These are phyloP conservation scores for Cyphomyrmex costatus DNA, from an alignment of 1,140 invertebrate species.

Conservation along the genomic window DNA sequence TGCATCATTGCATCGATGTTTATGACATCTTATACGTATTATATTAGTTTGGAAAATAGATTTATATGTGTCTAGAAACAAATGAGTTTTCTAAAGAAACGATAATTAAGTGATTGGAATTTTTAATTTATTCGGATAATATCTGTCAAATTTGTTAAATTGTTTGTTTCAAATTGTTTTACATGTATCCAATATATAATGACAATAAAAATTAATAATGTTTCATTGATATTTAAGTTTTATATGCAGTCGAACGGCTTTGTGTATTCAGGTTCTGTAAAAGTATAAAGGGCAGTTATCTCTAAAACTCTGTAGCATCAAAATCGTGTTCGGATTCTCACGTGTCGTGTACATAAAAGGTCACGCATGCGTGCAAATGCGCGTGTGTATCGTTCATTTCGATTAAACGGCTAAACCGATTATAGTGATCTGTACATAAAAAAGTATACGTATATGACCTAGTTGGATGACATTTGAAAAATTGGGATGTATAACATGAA, in stretches of 20 bases:
- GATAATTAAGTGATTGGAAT: background rate
- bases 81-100: slow-evolving; percentile 23
- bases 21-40: background rate
- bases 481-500: background rate
- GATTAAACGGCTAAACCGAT: slow-evolving; percentile 31
- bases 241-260: background rate
- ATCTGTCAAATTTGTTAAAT: background rate
- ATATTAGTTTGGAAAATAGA: background rate
- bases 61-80: slow-evolving; percentile 3
- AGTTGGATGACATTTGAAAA: background rate
- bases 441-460: background rate
- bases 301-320: slow-evolving; percentile 6
- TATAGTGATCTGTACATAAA: slow-evolving; percentile 2
- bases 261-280: background rate
- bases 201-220: background rate
- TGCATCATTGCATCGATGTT: background rate
- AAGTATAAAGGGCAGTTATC: background rate
- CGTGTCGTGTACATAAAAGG: background rate
- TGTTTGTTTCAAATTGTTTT: background rate
- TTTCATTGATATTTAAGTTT: background rate
- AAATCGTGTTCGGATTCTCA: slow-evolving; percentile 3
- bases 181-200: background rate
- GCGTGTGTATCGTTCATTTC: background rate
- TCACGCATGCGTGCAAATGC: slow-evolving; percentile 16
- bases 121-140: background rate